Evolutionary conservation across 2,113 vertebrate species (phyloP), one percentile per base, ranked within the genome.

Genomic region (Tragelaphus buxtoni): DNA sequence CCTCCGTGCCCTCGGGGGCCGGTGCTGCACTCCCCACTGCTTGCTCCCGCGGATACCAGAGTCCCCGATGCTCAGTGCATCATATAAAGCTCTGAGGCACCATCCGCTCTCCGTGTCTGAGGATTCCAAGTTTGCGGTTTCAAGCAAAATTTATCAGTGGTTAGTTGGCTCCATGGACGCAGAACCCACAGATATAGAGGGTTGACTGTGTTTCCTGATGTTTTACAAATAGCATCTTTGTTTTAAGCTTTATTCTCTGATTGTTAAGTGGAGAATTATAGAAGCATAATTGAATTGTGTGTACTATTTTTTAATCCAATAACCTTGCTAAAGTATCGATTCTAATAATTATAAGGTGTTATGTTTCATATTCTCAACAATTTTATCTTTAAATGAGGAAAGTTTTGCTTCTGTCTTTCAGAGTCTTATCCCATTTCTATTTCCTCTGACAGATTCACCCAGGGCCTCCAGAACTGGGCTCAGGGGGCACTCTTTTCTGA

Each of bases 21-120:
- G 9, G 47, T 80, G 32, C 77, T 32, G 2, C 17, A 20, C 76
- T 13, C 11, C 9, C 26, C 17, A 1, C 45, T 4, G 9, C 30
- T n/a, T 22, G 47, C 9, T 20, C 17, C 47, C 3, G 30, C 11
- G 16, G 45, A 20, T 7, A 51, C 77, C 47, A 49, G 26, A 7
- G 11, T 20, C 49, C 77, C 30, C 12, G 77, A 4, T 20, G 77
- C 47, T 79, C 76, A n/a, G 30, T n/a, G 9, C 0, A 18, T 4
- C 10, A 2, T 1, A 2, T 2, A 7, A n/a, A 51, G 49, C 0
- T 2, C 2, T 7, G 12, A 53, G 49, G 30, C 3, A 0, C 14
- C 5, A 1, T 22, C 5, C 1, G 30, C 77, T 22, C 30, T n/a
- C 30, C 9, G 5, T 12, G 3, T 12, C 47, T 32, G 17, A 20